Conservation (phyloP, 2,113 vertebrate genomes). For the Nesoenas mayeri region DNA sequence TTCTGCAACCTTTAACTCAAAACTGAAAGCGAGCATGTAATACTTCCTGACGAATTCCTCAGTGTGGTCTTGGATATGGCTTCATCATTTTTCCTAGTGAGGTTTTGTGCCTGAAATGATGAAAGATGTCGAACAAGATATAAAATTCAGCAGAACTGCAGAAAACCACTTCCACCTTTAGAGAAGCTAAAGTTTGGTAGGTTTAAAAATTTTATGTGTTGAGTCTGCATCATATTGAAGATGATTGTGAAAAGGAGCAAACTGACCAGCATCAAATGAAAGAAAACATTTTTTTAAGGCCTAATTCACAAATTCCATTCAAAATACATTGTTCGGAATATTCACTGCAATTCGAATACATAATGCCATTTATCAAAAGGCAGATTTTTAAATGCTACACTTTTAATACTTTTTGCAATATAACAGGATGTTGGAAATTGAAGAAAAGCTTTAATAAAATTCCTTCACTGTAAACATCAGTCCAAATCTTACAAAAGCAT, state of each 20-base stretch:
- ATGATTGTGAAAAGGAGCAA: background rate
- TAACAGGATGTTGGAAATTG: background rate
- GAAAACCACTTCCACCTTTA: background rate
- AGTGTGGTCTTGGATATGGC: background rate
- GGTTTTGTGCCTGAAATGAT: background rate
- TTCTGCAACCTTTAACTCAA: background rate
- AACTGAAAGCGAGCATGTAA: background rate
- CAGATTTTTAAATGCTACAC: background rate
- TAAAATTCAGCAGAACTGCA: background rate
- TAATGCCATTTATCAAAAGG: background rate
- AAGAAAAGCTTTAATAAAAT: constrained; percentile 43
- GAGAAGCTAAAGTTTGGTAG: background rate
- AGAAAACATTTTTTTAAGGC: background rate
- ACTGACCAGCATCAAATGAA: constrained; percentile 3
- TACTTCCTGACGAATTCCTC: background rate
- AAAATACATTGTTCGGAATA: background rate
- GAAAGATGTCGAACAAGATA: background rate
- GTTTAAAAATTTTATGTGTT: background rate
- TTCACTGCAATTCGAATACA: background rate
- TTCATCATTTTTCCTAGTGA: background rate
- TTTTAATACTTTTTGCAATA: background rate
- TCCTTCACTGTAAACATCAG: constrained; percentile 2
- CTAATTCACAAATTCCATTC: background rate
- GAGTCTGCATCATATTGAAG: background rate
- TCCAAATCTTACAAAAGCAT: background rate